These are phyloP conservation scores for Mionectes macconnelli DNA, from an alignment of 2,113 vertebrate species.

Conservation along the genomic window DNA sequence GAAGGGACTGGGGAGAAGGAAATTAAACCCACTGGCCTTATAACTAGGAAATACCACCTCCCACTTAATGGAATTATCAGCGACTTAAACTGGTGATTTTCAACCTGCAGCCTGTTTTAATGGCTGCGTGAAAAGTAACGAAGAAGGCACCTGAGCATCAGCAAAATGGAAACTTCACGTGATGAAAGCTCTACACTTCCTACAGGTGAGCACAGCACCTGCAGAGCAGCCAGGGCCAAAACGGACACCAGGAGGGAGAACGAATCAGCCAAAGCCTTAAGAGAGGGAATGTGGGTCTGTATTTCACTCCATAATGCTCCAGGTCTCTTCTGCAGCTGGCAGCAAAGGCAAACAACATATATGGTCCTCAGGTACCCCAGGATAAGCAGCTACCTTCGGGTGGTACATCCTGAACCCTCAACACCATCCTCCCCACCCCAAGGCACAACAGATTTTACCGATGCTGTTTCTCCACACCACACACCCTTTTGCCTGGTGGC, in stretches of 20 bases:
- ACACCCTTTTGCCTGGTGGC: neutral
- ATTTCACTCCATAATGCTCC: rapidly evolving
- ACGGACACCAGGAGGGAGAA: rapidly evolving
- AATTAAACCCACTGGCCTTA: neutral
- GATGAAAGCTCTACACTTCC: neutral
- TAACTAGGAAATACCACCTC: neutral
- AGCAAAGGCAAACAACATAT: neutral
- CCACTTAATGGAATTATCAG: neutral
- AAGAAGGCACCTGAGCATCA: neutral
- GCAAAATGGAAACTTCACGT: neutral
- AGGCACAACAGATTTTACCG: neutral
- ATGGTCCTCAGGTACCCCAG: neutral
- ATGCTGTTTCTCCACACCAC: rapidly evolving
- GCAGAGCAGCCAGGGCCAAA: neutral
- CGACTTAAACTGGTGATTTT: neutral
- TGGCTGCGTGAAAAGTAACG: neutral
- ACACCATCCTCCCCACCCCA: neutral
- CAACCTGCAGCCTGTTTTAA: neutral
- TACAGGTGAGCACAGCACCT: neutral
- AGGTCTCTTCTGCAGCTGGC: neutral
- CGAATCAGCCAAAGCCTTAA: neutral
- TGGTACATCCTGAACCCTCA: neutral
- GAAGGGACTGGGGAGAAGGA: rapidly evolving
- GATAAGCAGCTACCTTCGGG: neutral
- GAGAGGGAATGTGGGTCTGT: rapidly evolving